Evolutionary conservation across 1,140 invertebrate genomes (phyloP), one percentile per base, ranked within the genome.

Genomic region (Teleogryllus occipitalis): DNA sequence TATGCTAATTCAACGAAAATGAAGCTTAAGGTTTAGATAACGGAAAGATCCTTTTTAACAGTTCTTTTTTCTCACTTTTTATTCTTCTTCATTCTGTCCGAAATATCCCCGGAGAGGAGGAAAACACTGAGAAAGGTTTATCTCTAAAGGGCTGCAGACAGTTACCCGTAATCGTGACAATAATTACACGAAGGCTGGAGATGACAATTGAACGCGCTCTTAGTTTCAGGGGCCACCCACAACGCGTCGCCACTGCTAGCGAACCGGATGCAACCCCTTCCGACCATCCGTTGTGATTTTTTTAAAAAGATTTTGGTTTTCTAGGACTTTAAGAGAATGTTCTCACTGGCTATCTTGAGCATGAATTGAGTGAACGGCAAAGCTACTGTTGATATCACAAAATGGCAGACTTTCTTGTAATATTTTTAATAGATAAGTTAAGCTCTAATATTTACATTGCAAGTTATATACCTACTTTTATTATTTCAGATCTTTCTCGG

Each of bases 1-100:
- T 65, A 65, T 65, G 54, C 54, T 65, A 65, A 65, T 65, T 65
- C 54, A 65, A 65, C 10, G 54, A 65, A 65, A 65, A 65, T 65
- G 54, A 18, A 65, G 10, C 54, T 65, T 65, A 65, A 65, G 54
- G 54, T 65, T 65, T 65, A 65, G 54, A 65, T 65, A 14, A 65
- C 54, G 18, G 54, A 65, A 39, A 65, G 54, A 65, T 65, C 54
- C 10, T 10, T 65, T 65, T 65, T 65, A 14, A 65, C 27, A 39
- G 27, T 39, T 65, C 54, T 65, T 65, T 65, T 65, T 65, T 65
- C 54, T 65, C 7, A 14, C 54, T 65, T 65, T 18, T 18, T 14
- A 18, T 65, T 65, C 54, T 0, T 14, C 27, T 39, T 39, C 27
- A 39, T 39, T 39, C 27, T 39, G 27, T 39, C 27, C 10, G 54